Evolutionary conservation across 2,113 vertebrate species (phyloP).

Genomic region (Nestor notabilis): DNA sequence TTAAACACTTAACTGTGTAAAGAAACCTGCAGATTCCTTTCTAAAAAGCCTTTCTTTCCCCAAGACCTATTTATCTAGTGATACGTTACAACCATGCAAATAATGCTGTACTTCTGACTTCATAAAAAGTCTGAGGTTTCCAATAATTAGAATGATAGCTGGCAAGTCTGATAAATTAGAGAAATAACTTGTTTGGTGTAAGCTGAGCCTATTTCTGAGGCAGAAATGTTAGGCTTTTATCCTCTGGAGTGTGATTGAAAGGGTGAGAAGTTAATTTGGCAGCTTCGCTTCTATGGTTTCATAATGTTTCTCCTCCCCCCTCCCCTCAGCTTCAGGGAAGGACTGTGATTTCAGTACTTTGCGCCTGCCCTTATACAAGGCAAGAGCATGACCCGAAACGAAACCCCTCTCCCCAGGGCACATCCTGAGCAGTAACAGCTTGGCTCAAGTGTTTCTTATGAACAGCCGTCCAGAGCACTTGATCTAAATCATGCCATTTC

Average conservation of each 20-base stretch:
- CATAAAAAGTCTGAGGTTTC: slow-evolving; percentile 55
- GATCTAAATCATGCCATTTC: slow-evolving; percentile 90
- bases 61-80: neutral
- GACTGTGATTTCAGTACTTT: slow-evolving; percentile 76
- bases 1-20: neutral
- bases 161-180: slow-evolving; percentile 79
- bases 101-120: slow-evolving; percentile 24
- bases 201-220: slow-evolving; percentile 85
- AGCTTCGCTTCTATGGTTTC: slow-evolving; percentile 97
- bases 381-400: slow-evolving; percentile 94
- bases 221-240: slow-evolving; percentile 90
- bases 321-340: slow-evolving; percentile 75
- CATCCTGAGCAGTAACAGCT: slow-evolving; percentile 99
- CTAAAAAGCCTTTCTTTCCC: neutral
- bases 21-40: slow-evolving; percentile 15
- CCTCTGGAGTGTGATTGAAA: slow-evolving; percentile 99
- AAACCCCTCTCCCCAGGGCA: slow-evolving; percentile 97
- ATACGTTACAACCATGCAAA: neutral
- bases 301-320: slow-evolving; percentile 88
- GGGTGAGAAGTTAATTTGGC: slow-evolving; percentile 99
- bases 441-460: slow-evolving; percentile 99
- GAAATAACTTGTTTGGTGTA: slow-evolving; percentile 81
- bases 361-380: slow-evolving; percentile 88
- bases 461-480: slow-evolving; percentile 85
- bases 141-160: slow-evolving; percentile 74